phyloP scores from a whole-genome alignment of 2,113 vertebrate species.

The Corythornis cristatus region DNA sequence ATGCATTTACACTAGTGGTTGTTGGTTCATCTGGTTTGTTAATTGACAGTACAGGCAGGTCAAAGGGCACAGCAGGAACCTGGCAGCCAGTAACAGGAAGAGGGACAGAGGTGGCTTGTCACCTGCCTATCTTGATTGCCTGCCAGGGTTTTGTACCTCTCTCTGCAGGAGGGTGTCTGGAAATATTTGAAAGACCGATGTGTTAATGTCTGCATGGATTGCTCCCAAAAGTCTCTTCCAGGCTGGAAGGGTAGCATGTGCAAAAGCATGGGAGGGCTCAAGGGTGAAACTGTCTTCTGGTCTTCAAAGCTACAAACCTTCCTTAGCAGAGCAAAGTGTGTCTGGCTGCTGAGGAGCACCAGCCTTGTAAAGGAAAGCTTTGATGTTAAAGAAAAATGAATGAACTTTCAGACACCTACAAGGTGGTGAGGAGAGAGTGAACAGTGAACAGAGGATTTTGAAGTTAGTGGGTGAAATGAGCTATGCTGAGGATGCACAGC shows the following conservation, averaged over 20 bases:
- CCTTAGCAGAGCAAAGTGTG: neutral
- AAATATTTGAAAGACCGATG: neutral
- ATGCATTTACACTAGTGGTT: neutral
- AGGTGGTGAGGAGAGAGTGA: neutral
- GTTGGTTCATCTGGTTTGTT: slow-evolving; percentile 35
- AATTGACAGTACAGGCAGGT: neutral
- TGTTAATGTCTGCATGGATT: neutral
- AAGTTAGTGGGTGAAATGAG: neutral
- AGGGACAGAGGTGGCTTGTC: neutral
- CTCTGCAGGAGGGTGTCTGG: neutral
- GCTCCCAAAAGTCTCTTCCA: neutral
- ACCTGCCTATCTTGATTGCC: neutral
- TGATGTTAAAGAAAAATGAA: neutral
- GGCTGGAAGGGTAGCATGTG: neutral
- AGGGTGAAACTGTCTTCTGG: neutral
- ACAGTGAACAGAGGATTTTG: neutral
- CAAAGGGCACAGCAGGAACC: neutral
- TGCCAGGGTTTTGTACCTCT: neutral
- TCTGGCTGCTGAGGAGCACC: neutral
- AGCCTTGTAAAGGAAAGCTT: neutral
- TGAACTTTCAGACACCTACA: neutral
- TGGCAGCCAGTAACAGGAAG: neutral
- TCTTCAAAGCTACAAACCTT: neutral
- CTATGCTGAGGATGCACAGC: neutral
- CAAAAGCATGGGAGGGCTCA: neutral